A percentile compares a stretch with the other conserved stretches of the same genome.
Conservation (phyloP, 1,140 invertebrate genomes). For the Ectropis grisescens region DNA sequence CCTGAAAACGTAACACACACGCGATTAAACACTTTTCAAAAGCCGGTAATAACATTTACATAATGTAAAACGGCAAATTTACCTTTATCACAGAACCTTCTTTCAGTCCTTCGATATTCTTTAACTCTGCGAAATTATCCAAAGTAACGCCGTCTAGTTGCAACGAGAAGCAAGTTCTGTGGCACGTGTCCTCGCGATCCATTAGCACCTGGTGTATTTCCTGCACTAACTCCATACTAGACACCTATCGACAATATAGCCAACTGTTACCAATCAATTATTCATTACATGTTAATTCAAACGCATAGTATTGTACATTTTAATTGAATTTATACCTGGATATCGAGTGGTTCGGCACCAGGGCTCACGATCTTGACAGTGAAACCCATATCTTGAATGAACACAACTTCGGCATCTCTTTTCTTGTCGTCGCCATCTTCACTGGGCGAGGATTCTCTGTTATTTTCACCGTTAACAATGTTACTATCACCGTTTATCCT, state of each 20-base stretch:
- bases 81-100: slow-evolving; percentile 95
- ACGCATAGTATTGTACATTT: no score
- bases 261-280: no score
- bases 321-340: slow-evolving; percentile 79
- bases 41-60: no score
- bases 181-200: slow-evolving; percentile 98
- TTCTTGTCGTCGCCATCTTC: slow-evolving; percentile 76
- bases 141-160: slow-evolving; percentile 94
- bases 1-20: slow-evolving; percentile 47
- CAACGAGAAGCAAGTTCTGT: slow-evolving; percentile 97
- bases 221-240: slow-evolving; percentile 97
- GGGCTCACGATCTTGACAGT: slow-evolving; percentile 93
- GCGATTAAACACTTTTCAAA: no score
- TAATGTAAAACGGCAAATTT: slow-evolving; percentile 2
- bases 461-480: slow-evolving; percentile 54
- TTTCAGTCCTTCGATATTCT: slow-evolving; percentile 95
- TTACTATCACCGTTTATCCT: slow-evolving; percentile 32
- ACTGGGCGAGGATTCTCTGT: slow-evolving; percentile 56
- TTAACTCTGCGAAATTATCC: slow-evolving; percentile 98
- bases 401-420: slow-evolving; percentile 84
- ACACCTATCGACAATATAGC: slow-evolving; percentile 83
- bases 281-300: no score
- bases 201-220: slow-evolving; percentile 98
- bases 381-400: slow-evolving; percentile 95
- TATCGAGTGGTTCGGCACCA: slow-evolving; percentile 90